Base-by-base conservation (phyloP, 2,797 vertebrate genomes). In the Natrix natrix region DNA sequence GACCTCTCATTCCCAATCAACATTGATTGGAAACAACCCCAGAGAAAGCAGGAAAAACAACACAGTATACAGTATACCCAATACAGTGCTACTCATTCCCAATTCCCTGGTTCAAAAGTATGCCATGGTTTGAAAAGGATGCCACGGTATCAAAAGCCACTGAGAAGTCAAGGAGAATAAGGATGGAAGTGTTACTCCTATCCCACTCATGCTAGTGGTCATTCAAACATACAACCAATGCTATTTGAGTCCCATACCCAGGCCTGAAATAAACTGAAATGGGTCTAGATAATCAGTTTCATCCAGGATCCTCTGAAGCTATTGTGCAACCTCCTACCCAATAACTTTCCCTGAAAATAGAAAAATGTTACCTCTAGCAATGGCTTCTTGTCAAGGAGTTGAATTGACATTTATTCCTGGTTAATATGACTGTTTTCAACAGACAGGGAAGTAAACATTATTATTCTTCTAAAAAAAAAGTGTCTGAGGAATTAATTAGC, bases 401-500 rank as follows among this genome's bases (percentile, higher is more conserved):
- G 13, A 69, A 16, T 32, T 32, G 2, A 69, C 14, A 69, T n/a
- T 69, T 69, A 69, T 69, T 69, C 92, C 32, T 5, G 0, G 63
- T 93, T 94, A 59, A 52, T 63, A 95, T 91, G 55, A 66, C 10
- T 91, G 91, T 89, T 78, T 66, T 91, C 26, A 88, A 63, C 20
- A 94, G 83, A 92, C 88, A 54, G 28, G 90, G 60, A 32, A 91
- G 94, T 90, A 95, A 96, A 92, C 32, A 89, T 17, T 17, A 59
- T 86, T 92, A 78, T 0, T 32, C 32, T 95, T 88, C 28, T 95
- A 95, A 94, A 91, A 94, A 96, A 96, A 16, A 87, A 63, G 92
- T 37, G 96, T 60, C 96, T 57, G 57, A 91, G 96, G 96, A 94
- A 97, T 96, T 97, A 97, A 97, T 98, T 97, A 97, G 88, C 56